phyloP scores from a whole-genome alignment of 2,113 vertebrate species.

The Hiodon tergisus region DNA sequence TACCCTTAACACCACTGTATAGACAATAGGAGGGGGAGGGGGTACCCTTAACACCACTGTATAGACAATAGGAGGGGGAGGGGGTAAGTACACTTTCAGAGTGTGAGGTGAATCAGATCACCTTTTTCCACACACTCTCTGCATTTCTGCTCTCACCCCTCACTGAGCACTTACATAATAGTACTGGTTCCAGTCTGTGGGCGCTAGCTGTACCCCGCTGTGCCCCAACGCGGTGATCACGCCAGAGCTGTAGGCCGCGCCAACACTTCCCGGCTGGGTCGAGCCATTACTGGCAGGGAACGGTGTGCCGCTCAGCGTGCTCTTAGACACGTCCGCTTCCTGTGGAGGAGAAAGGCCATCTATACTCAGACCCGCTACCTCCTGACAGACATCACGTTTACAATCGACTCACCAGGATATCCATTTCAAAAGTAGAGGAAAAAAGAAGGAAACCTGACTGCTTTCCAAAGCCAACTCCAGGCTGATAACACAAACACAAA shows the following conservation, averaged over 20 bases:
- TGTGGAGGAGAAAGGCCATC: slow-evolving; percentile 14
- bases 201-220: slow-evolving; percentile 49
- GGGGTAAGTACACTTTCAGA: too few relatives aligned
- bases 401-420: background rate
- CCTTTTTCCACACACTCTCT: too few relatives aligned
- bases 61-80: too few relatives aligned
- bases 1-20: background rate
- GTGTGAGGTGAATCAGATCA: too few relatives aligned
- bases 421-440: too few relatives aligned
- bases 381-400: background rate
- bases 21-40: too few relatives aligned
- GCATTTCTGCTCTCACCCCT: background rate
- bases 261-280: slow-evolving; percentile 48
- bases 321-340: slow-evolving; percentile 57
- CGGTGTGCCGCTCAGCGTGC: slow-evolving; percentile 51
- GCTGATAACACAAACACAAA: background rate
- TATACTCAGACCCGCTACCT: background rate
- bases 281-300: slow-evolving; percentile 53
- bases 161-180: slow-evolving; percentile 63
- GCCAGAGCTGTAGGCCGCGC: slow-evolving; percentile 62
- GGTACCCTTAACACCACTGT: background rate
- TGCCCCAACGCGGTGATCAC: slow-evolving; percentile 64
- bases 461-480: too few relatives aligned
- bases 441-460: too few relatives aligned
- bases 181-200: slow-evolving; percentile 65